Evolutionary conservation across 1,140 invertebrate genomes (phyloP).

Genomic region (Macrobrachium rosenbergii): DNA sequence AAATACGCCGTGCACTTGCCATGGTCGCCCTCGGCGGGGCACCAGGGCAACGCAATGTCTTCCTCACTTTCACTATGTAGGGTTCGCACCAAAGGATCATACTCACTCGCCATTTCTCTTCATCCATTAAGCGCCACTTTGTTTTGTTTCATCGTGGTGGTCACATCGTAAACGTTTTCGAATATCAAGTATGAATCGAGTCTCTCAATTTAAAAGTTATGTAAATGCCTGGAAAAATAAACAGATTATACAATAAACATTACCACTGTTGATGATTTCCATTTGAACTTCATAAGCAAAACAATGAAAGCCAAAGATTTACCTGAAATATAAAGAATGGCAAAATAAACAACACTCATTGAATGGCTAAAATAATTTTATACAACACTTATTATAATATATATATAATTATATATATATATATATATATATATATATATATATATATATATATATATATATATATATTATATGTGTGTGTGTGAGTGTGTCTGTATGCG

Average conservation of each 20-base stretch:
- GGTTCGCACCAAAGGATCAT: conserved; percentile 31
- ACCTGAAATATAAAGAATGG: background rate
- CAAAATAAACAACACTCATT: too few species aligned
- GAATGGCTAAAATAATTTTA: background rate
- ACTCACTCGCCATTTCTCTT: conserved; percentile 46
- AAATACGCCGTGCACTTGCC: conserved; percentile 52
- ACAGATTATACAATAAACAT: too few species aligned
- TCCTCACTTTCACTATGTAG: conserved; percentile 12
- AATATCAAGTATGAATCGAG: background rate
- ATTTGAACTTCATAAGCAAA: too few species aligned
- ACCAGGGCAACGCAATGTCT: conserved; percentile 30
- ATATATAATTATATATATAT: background rate
- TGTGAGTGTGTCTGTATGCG: too few species aligned
- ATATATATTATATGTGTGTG: background rate
- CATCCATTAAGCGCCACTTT: conserved; percentile 1
- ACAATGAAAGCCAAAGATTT: too few species aligned
- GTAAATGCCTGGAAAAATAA: too few species aligned
- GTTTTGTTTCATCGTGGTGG: background rate
- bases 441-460: conserved; percentile 12
- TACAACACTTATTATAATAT: background rate
- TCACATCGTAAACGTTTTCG: background rate
- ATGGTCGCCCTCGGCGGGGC: conserved; percentile 45
- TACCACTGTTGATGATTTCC: too few species aligned
- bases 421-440: conserved; percentile 13
- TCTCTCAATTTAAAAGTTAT: too few species aligned